These are phyloP conservation scores for Andrena bucephala DNA, from an alignment of 2,888 invertebrate genomes.

Conservation along the genomic window DNA sequence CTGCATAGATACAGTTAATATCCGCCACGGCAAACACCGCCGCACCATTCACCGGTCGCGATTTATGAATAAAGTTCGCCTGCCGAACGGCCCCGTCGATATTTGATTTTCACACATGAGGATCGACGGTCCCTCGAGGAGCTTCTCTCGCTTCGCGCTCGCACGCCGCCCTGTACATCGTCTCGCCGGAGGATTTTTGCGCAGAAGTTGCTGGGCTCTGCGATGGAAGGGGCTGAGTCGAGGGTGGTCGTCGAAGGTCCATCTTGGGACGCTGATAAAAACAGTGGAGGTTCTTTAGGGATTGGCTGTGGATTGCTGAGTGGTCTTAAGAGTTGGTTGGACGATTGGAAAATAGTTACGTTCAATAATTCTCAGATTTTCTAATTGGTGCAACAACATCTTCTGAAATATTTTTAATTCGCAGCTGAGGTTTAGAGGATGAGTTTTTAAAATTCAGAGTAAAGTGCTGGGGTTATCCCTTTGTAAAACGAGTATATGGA, in stretches of 20 bases:
- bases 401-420: too few species aligned
- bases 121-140: slow-evolving; percentile 27
- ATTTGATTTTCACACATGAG: slow-evolving; percentile 82
- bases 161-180: background rate
- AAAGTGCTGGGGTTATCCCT: too few species aligned
- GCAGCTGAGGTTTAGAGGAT: too few species aligned
- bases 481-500: too few species aligned
- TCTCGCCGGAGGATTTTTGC: background rate
- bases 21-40: slow-evolving; percentile 80
- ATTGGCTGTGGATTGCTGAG: too few species aligned
- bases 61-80: slow-evolving; percentile 71
- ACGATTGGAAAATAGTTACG: too few species aligned
- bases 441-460: too few species aligned
- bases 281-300: too few species aligned
- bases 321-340: too few species aligned
- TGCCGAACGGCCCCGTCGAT: slow-evolving; percentile 65
- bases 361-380: too few species aligned
- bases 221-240: background rate
- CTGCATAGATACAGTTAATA: slow-evolving; percentile 82
- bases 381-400: too few species aligned
- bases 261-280: too few species aligned
- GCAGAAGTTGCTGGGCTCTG: background rate
- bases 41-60: slow-evolving; percentile 70
- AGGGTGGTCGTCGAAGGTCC: background rate
- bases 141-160: background rate